Evolutionary conservation across 2,797 vertebrate genomes (phyloP), one percentile per base, ranked within the genome.

Genomic region (Micrastur ruficollis): DNA sequence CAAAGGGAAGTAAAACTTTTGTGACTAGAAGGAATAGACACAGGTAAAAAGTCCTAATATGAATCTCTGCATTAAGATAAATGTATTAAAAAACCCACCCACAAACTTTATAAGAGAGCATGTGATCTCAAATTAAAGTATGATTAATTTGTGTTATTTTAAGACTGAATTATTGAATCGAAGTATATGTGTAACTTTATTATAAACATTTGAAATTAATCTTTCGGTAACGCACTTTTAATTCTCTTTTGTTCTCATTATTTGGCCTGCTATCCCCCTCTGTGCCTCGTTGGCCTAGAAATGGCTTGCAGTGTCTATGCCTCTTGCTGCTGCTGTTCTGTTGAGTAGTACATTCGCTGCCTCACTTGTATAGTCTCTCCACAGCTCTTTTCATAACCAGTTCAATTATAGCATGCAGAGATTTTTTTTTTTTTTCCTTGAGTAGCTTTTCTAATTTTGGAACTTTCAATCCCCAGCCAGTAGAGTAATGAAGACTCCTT

Each of bases 141-240:
- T 96, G 91, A 97, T 96, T 97, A 95, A 79, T 93, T 95, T 96
- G 70, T 1, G 14, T 78, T 95, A 93, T 98, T 97, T 97, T 95
- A 97, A 97, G 90, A 93, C 88, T 75, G n/a, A 86, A 95, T 97
- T 97, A 88, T 79, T 84, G 61, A 93, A 88, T 52, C n/a, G 94
- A 90, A 92, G 62, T 93, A 80, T 96, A 96, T 96, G 59, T 90
- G 82, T 96, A 92, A 93, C 85, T 98, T 98, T 95, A 95, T 97
- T 95, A 91, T 56, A 86, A 93, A 93, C 72, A 92, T 96, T 97
- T 96, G 85, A 97, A 98, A 96, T 82, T 66, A 95, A 93, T 97
- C 90, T 96, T 95, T 90, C 89, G 62, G 76, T 86, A 90, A 97
- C 96, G 86, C 38, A 78, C 67, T 97, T 97, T 96, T 92, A 89